Evolutionary conservation across 2,797 vertebrate species (phyloP), one percentile per base, ranked within the genome.

Genomic region (Gallirallus australis): DNA sequence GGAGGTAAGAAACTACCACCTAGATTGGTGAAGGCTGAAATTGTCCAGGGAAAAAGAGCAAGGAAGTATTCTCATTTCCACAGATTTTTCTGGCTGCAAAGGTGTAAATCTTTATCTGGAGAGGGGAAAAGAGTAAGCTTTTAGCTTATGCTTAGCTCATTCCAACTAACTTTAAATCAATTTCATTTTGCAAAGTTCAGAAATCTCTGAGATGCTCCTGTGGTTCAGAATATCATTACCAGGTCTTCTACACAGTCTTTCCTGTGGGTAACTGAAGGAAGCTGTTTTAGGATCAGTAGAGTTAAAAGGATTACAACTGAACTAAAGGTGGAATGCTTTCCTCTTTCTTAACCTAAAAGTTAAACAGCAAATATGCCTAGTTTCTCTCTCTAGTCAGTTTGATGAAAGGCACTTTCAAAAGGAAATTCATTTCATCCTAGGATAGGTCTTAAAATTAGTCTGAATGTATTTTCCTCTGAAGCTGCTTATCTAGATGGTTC

Each of bases 161-260:
- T 89, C 11, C 33, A 48, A n/a, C 39, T 80, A 24, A 18, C 71
- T 73, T 68, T 37, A 84, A 65, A 20, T 60, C 59, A 68, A 25
- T 20, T 79, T 56, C 7, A 30, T 66, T 85, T 85, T 89, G 64
- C 25, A 75, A 71, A 64, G n/a, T 75, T 85, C 61, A 77, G 45
- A 96, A 91, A 80, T 39, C 80, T 27, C 73, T 45, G 80, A 89
- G 78, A 56, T 52, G n/a, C 42, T 95, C 47, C 71, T 30, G 56
- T 73, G 63, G 37, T 76, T 92, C 59, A 61, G 54, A 72, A 52
- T 61, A 72, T 52, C 47, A 40, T 78, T 71, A 81, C 7, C 7
- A 6, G n/a, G 27, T 48, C 24, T 85, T 42, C 37, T 0, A 0
- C 25, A 50, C 3, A 6, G 42, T 15, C 63, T 50, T 53, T 79